Evolutionary conservation across 1,140 invertebrate genomes (phyloP).

Genomic region (Euglossa dilemma): DNA sequence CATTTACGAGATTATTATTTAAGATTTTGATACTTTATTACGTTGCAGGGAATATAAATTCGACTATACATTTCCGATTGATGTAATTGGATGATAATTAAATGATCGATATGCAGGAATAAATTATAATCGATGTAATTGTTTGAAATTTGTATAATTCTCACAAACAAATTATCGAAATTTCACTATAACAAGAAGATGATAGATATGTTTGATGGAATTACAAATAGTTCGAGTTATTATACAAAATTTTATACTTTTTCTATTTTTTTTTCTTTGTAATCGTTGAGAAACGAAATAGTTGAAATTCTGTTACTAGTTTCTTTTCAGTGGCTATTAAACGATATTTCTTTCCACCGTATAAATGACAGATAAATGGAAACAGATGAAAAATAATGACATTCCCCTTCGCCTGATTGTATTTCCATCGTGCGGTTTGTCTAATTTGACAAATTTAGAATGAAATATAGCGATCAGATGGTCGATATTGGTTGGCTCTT

Average conservation of each 20-base stretch:
- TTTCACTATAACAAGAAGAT: too few relatives aligned
- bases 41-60: neutral
- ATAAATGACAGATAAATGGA: neutral
- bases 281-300: neutral
- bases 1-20: neutral
- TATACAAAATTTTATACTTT: too few relatives aligned
- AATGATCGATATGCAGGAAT: neutral
- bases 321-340: neutral
- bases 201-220: too few relatives aligned
- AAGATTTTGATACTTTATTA: neutral
- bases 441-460: conserved; percentile 4
- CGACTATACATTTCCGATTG: neutral
- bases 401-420: neutral
- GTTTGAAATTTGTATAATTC: neutral
- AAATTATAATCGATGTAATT: neutral
- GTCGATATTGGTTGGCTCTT: too few relatives aligned
- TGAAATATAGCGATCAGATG: neutral
- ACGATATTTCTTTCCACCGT: neutral
- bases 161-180: too few relatives aligned
- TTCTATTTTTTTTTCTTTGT: too few relatives aligned
- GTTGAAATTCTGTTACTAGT: neutral
- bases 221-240: too few relatives aligned
- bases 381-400: conserved; percentile 18
- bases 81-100: neutral
- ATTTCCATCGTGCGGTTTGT: neutral